Percentiles rank a stretch among this genome's conserved stretches.
phyloP scores from a whole-genome alignment of 1,140 invertebrate species.

The Drosophila melanica region DNA sequence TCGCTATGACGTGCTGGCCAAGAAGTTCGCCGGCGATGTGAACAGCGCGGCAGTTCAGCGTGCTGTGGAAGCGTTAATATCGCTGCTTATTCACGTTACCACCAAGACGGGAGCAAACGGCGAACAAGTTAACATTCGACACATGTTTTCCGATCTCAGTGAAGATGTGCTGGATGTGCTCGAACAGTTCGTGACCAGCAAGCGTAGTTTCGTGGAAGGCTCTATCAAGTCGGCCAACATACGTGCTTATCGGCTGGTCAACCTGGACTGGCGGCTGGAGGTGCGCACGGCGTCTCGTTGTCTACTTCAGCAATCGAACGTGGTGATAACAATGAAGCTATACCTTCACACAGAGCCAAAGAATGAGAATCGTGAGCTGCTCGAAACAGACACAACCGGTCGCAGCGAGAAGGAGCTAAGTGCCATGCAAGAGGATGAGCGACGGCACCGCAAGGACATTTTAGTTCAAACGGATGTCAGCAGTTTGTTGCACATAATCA shows the following conservation, averaged over 20 bases:
- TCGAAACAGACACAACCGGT: slow-evolving; percentile 45
- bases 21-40: slow-evolving; percentile 46
- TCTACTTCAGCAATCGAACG: slow-evolving; percentile 60
- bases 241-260: slow-evolving; percentile 70
- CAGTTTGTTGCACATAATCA: slow-evolving; percentile 71
- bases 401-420: slow-evolving; percentile 56
- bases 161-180: slow-evolving; percentile 66
- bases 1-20: slow-evolving; percentile 62
- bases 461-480: slow-evolving; percentile 76
- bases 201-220: slow-evolving; percentile 73
- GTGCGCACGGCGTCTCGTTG: slow-evolving; percentile 69
- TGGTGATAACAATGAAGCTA: slow-evolving; percentile 73
- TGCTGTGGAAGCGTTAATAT: slow-evolving; percentile 72
- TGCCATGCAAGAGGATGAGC: slow-evolving; percentile 68
- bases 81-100: slow-evolving; percentile 70
- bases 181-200: slow-evolving; percentile 74
- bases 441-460: slow-evolving; percentile 73
- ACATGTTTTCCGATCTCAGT: slow-evolving; percentile 55
- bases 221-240: slow-evolving; percentile 81
- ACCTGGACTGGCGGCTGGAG: slow-evolving; percentile 78
- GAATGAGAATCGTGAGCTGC: slow-evolving; percentile 73
- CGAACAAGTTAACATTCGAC: slow-evolving; percentile 27
- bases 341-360: slow-evolving; percentile 78
- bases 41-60: slow-evolving; percentile 44
- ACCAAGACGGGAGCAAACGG: slow-evolving; percentile 46